These are phyloP conservation scores for Blennius ocellaris DNA, from an alignment of 2,113 vertebrate species.

Conservation along the genomic window DNA sequence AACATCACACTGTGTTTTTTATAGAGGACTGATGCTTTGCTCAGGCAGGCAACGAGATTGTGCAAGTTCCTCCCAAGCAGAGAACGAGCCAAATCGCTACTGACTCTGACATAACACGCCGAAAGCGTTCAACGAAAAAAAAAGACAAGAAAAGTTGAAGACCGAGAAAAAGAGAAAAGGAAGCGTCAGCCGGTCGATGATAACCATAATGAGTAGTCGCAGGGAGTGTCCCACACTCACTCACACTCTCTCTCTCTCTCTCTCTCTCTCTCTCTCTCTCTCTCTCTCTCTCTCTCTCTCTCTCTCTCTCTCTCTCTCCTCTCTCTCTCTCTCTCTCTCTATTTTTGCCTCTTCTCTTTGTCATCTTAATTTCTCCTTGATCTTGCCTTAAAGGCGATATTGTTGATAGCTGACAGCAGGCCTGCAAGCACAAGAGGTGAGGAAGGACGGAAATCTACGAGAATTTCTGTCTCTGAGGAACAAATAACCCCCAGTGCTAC, in stretches of 20 bases:
- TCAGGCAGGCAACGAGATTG: neutral
- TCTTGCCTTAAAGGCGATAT: conserved; percentile 52
- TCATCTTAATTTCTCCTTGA: conserved; percentile 72
- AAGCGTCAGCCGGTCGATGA: too few relatives aligned
- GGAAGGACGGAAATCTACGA: conserved; percentile 3
- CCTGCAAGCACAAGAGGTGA: conserved; percentile 24
- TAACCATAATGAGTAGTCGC: too few relatives aligned
- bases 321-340: conserved; percentile 13
- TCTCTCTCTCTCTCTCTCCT: too few relatives aligned
- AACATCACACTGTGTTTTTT: too few relatives aligned
- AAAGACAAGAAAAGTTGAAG: conserved; percentile 18
- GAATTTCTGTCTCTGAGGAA: neutral
- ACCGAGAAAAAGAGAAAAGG: too few relatives aligned
- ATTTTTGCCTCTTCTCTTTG: conserved; percentile 41
- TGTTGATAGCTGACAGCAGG: conserved; percentile 56
- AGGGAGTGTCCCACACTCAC: too few relatives aligned
- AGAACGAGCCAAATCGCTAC: neutral
- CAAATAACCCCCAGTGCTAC: neutral
- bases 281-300: too few relatives aligned
- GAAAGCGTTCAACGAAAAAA: conserved; percentile 8
- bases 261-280: too few relatives aligned
- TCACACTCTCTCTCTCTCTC: too few relatives aligned
- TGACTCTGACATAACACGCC: neutral
- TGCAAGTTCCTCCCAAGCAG: conserved; percentile 17
- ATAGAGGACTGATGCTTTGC: neutral